Conservation (phyloP, 1,140 invertebrate species). For the Saccostrea cuccullata region DNA sequence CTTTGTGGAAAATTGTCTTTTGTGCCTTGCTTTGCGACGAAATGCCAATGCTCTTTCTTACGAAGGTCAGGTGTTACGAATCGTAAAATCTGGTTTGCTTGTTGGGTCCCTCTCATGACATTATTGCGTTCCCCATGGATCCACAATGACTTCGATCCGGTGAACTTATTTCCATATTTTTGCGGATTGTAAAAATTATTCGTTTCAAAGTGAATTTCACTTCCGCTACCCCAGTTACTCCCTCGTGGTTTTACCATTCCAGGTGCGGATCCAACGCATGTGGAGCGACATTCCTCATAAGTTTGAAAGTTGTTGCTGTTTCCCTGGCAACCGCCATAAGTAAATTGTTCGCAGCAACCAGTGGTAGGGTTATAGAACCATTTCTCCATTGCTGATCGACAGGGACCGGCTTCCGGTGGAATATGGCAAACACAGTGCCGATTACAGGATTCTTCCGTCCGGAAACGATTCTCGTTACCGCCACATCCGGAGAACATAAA, state of each 20-base stretch:
- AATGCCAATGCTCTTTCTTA: conserved; percentile 30
- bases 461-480: conserved; percentile 61
- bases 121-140: conserved; percentile 29
- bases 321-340: conserved; percentile 82
- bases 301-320: conserved; percentile 82
- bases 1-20: not conserved
- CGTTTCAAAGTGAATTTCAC: conserved; percentile 7
- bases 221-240: conserved; percentile 41
- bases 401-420: conserved; percentile 59
- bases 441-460: conserved; percentile 52
- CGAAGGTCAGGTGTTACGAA: not conserved
- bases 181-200: conserved; percentile 12
- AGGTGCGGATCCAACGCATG: conserved; percentile 48
- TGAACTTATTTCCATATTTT: conserved; percentile 18
- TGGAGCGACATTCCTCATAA: conserved; percentile 58
- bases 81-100: conserved; percentile 28
- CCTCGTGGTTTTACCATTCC: conserved; percentile 40
- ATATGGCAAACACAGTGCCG: conserved; percentile 60
- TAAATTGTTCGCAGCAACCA: conserved; percentile 80
- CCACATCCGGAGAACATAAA: conserved; percentile 61
- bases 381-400: conserved; percentile 69
- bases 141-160: conserved; percentile 39
- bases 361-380: conserved; percentile 80
- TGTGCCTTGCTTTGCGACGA: not conserved
- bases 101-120: not conserved